A percentile compares a stretch with the other conserved stretches of the same genome.
Evolutionary conservation across 2,797 vertebrate genomes (phyloP).

Genomic region (Phalanger gymnotis): DNA sequence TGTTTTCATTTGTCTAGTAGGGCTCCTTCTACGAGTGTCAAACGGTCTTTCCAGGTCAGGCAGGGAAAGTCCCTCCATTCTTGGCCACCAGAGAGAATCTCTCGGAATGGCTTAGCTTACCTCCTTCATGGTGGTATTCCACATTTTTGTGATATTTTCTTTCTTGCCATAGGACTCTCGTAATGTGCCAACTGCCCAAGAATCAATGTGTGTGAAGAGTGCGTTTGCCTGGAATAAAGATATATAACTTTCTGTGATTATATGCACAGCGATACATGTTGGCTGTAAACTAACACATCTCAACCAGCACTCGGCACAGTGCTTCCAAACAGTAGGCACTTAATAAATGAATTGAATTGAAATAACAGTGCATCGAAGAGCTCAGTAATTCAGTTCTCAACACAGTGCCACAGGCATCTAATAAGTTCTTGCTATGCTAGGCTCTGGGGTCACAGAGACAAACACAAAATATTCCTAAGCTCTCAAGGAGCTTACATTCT

Average conservation of each 20-base stretch:
- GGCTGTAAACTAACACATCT: background rate
- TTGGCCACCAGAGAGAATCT: background rate
- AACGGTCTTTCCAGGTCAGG: background rate
- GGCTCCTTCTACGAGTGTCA: background rate
- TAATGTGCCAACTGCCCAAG: conserved; percentile 77
- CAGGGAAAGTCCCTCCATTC: background rate
- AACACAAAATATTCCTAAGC: background rate
- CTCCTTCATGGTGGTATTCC: conserved; percentile 86
- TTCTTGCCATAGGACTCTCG: conserved; percentile 81
- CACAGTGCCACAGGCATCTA: background rate
- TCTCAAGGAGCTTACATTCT: background rate
- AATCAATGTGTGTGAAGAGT: conserved; percentile 81
- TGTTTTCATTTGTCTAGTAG: background rate
- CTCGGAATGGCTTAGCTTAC: conserved; percentile 68
- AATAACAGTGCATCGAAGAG: background rate
- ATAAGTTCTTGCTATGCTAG: background rate
- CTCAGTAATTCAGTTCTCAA: background rate
- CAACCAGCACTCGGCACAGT: background rate
- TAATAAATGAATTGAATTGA: background rate
- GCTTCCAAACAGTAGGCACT: background rate
- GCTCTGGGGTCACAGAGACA: background rate
- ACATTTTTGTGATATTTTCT: conserved; percentile 83
- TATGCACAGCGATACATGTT: background rate
- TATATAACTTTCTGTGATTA: background rate
- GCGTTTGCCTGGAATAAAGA: conserved; percentile 79